phyloP scores from a whole-genome alignment of 2,113 vertebrate species.

The Nothocercus nigrocapillus region DNA sequence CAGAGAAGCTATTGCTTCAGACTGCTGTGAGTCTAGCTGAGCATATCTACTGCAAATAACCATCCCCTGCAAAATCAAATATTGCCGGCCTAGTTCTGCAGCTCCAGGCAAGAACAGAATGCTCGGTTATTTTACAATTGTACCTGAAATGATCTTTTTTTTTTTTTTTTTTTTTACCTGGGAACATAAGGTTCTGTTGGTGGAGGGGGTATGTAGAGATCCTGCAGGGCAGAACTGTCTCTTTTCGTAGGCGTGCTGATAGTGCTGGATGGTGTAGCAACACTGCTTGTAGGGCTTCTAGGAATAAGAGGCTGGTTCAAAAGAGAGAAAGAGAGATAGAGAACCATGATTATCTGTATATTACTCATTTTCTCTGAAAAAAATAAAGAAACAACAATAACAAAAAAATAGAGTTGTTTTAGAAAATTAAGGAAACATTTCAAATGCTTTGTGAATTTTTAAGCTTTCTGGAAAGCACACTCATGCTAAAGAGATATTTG shows the following conservation, averaged over 20 bases:
- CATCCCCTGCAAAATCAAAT: neutral
- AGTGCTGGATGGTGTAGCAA: slow-evolving; percentile 95
- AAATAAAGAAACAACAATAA: neutral
- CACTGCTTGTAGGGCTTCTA: slow-evolving; percentile 94
- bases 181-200: slow-evolving; percentile 94
- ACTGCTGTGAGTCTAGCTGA: neutral
- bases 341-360: slow-evolving; percentile 47
- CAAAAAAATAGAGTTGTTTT: no score
- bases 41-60: neutral
- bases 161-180: slow-evolving; percentile 82
- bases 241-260: slow-evolving; percentile 96
- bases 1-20: neutral
- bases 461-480: neutral
- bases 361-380: neutral
- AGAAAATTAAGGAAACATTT: neutral
- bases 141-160: neutral
- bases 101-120: neutral
- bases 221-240: slow-evolving; percentile 95
- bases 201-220: slow-evolving; percentile 96
- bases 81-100: neutral
- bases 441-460: neutral
- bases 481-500: neutral
- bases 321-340: slow-evolving; percentile 60
- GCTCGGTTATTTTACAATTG: neutral
- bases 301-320: slow-evolving; percentile 93